Evolutionary conservation across 1,140 invertebrate genomes (phyloP).

Genomic region (Temnothorax nylanderi): DNA sequence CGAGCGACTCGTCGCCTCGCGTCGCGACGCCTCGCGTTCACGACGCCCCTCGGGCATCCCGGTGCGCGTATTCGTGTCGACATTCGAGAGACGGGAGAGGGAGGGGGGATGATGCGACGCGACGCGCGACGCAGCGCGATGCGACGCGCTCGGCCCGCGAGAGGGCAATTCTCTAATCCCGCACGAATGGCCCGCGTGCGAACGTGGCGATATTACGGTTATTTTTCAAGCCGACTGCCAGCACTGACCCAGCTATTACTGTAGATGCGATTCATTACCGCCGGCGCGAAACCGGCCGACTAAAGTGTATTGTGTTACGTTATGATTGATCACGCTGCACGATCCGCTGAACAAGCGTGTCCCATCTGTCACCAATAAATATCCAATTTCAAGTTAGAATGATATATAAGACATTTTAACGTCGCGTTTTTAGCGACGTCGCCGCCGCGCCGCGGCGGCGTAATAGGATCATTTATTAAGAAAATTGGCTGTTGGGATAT

Average conservation of each 20-base stretch:
- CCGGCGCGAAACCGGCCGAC: constrained; percentile 64
- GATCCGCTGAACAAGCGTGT: constrained; percentile 82
- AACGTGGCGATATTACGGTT: constrained; percentile 80
- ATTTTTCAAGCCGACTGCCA: constrained; percentile 79
- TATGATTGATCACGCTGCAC: constrained; percentile 83
- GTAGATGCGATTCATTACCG: constrained; percentile 81
- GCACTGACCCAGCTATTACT: constrained; percentile 77
- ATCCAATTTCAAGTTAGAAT: constrained; percentile 85
- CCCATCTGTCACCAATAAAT: constrained; percentile 86
- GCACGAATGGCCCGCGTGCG: constrained; percentile 27
- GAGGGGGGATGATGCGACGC: background rate
- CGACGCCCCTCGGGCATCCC: background rate
- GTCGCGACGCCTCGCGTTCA: constrained; percentile 20
- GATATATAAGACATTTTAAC: constrained; percentile 85
- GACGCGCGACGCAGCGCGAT: constrained; percentile 37
- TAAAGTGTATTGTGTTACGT: constrained; percentile 80
- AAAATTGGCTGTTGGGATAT: constrained; percentile 81
- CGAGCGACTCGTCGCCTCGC: constrained; percentile 61
- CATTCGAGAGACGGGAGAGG: constrained; percentile 28
- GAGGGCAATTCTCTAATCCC: constrained; percentile 33
- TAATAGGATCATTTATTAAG: constrained; percentile 85
- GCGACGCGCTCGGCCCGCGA: constrained; percentile 23
- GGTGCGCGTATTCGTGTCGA: background rate
- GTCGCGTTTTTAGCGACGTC: constrained; percentile 79
- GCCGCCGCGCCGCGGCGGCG: constrained; percentile 71